Percentiles rank a stretch among this genome's conserved stretches.
Conservation (phyloP, 2,888 invertebrate species). For the Dolomedes plantarius region DNA sequence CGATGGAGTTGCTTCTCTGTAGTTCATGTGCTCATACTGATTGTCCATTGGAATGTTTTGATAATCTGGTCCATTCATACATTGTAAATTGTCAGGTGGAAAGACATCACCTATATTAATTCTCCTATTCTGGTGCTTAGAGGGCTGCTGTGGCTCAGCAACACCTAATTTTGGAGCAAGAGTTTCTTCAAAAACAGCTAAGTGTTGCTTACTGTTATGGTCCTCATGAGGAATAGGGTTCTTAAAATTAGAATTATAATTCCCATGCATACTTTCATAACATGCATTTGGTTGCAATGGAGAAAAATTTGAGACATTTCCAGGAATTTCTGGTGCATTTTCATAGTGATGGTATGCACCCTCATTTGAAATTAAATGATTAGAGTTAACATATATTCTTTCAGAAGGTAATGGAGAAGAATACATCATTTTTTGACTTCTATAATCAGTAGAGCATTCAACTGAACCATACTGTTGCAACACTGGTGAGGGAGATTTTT, state of each 20-base stretch:
- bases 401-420: constrained; percentile 27
- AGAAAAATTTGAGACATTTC: not conserved
- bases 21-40: constrained; percentile 35
- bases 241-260: constrained; percentile 14
- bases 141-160: constrained; percentile 60
- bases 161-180: not conserved
- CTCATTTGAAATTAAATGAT: constrained; percentile 11
- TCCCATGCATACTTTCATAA: constrained; percentile 40
- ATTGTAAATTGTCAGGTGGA: not conserved
- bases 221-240: constrained; percentile 2
- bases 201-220: not conserved
- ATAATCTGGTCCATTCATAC: constrained; percentile 7
- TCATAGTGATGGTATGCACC: constrained; percentile 48
- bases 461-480: not conserved
- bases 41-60: constrained; percentile 5
- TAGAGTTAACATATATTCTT: constrained; percentile 17
- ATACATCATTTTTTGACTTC: not conserved
- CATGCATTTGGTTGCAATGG: constrained; percentile 16
- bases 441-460: constrained; percentile 13
- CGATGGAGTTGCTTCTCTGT: constrained; percentile 10
- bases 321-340: constrained; percentile 34
- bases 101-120: constrained; percentile 28
- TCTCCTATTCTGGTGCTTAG: constrained; percentile 43
- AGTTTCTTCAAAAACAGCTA: not conserved
- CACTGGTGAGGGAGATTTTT: constrained; percentile 26